Evolutionary conservation across 2,113 vertebrate species (phyloP).

Genomic region (Calonectris borealis): DNA sequence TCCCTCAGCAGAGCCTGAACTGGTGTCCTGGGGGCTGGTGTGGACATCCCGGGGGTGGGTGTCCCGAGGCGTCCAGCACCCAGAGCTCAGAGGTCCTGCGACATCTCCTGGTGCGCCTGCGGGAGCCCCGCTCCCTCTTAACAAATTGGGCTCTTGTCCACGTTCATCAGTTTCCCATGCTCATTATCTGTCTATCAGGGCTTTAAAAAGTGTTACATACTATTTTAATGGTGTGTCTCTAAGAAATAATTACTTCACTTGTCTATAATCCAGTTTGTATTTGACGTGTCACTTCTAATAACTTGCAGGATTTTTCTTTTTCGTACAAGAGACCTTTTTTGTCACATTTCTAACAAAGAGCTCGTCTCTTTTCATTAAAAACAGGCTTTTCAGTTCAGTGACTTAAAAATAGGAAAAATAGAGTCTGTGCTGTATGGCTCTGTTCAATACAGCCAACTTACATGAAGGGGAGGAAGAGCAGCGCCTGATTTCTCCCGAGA

Average conservation of each 20-base stretch:
- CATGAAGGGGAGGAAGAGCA: background rate
- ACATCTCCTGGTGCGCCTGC: fast-evolving
- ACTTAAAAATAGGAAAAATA: background rate
- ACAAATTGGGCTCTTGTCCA: background rate
- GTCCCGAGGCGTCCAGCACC: background rate
- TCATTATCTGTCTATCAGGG: background rate
- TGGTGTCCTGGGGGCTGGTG: background rate
- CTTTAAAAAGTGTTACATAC: background rate
- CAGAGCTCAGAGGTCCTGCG: background rate
- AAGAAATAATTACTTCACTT: conserved; percentile 2
- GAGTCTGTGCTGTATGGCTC: background rate
- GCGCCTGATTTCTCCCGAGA: fast-evolving
- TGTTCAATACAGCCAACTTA: background rate
- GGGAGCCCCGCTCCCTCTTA: fast-evolving
- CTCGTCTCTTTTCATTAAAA: background rate
- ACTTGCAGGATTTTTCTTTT: background rate
- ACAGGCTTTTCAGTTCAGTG: background rate
- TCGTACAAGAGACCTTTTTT: background rate
- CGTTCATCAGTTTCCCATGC: background rate
- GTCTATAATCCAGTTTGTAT: background rate
- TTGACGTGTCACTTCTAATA: background rate
- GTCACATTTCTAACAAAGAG: background rate
- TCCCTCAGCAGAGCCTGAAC: background rate
- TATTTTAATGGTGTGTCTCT: background rate
- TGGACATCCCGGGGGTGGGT: fast-evolving